A percentile compares a stretch with the other conserved stretches of the same genome.
Evolutionary conservation across 2,888 invertebrate species (phyloP).

Genomic region (Cerceris rybyensis): DNA sequence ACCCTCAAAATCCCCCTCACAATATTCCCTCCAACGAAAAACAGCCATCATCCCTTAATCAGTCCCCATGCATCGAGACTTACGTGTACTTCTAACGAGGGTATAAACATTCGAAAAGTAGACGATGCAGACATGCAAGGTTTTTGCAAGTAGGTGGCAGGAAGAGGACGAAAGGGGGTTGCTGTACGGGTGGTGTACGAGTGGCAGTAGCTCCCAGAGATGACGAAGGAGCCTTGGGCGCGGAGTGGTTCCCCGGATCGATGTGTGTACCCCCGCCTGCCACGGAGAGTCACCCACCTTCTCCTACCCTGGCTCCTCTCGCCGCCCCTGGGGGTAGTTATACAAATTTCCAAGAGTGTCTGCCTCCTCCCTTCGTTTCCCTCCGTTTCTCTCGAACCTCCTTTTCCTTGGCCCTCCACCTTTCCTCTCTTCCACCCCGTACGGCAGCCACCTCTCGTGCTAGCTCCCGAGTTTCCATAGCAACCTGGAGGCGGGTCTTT

Average conservation of each 20-base stretch:
- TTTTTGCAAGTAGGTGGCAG: constrained; percentile 26
- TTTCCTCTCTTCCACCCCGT: constrained; percentile 52
- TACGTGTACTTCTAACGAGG: constrained; percentile 65
- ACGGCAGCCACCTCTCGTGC: constrained; percentile 72
- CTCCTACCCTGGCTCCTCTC: constrained; percentile 50
- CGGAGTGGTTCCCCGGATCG: constrained; percentile 77
- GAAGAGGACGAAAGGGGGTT: constrained; percentile 15
- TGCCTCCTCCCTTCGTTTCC: constrained; percentile 68
- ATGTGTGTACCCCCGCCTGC: constrained; percentile 77
- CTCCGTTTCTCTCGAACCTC: constrained; percentile 28
- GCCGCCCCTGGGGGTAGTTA: constrained; percentile 80
- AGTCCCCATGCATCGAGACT: constrained; percentile 13
- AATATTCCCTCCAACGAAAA: background rate
- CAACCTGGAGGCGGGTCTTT: constrained; percentile 80
- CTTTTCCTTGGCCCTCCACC: constrained; percentile 41
- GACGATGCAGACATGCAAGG: constrained; percentile 62
- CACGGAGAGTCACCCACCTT: constrained; percentile 55
- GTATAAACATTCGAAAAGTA: constrained; percentile 67
- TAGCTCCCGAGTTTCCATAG: constrained; percentile 76
- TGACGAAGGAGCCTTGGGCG: constrained; percentile 75
- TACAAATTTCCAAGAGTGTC: constrained; percentile 82
- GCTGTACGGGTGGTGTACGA: constrained; percentile 1
- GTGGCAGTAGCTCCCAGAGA: constrained; percentile 71
- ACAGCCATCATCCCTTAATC: background rate
- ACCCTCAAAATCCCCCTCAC: too few species aligned